Evolutionary conservation across 2,113 vertebrate species (phyloP).

Genomic region (Lethenteron reissneri): DNA sequence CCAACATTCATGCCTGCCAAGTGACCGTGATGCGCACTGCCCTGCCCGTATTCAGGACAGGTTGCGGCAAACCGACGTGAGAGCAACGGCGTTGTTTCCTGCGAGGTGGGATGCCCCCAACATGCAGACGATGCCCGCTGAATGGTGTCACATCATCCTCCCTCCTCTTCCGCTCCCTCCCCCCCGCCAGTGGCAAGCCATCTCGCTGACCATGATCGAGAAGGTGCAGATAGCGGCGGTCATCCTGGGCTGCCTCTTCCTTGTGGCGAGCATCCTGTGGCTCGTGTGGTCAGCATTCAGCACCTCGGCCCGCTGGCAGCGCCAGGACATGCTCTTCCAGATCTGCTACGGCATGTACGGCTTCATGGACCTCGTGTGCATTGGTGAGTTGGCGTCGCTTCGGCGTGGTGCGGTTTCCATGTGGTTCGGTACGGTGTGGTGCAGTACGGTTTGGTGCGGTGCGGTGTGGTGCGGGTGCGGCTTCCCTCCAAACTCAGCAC

Average conservation of each 20-base stretch:
- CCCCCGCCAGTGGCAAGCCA: slow-evolving; percentile 58
- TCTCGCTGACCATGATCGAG: slow-evolving; percentile 76
- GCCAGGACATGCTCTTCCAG: slow-evolving; percentile 80
- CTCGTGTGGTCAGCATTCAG: slow-evolving; percentile 84
- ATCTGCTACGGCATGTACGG: slow-evolving; percentile 93
- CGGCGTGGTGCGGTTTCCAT: not conserved
- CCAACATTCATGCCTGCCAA: too few relatives aligned
- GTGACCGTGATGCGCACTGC: too few relatives aligned
- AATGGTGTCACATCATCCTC: too few relatives aligned
- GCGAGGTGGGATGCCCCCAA: too few relatives aligned
- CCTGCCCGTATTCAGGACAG: too few relatives aligned
- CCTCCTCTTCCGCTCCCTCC: not conserved
- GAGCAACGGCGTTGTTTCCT: too few relatives aligned
- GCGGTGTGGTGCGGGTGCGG: not conserved
- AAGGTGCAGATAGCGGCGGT: slow-evolving; percentile 84
- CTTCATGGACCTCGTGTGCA: slow-evolving; percentile 87
- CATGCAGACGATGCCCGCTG: too few relatives aligned
- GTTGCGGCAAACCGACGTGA: too few relatives aligned
- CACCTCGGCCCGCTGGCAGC: slow-evolving; percentile 80
- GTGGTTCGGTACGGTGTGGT: not conserved
- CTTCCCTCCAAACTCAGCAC: too few relatives aligned
- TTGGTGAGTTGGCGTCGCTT: slow-evolving; percentile 31
- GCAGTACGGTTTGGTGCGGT: not conserved
- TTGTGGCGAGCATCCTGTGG: slow-evolving; percentile 85
- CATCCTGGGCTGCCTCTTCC: slow-evolving; percentile 69